Evolutionary conservation across 2,113 vertebrate species (phyloP), one percentile per base, ranked within the genome.

Genomic region (Paradisaea rubra): DNA sequence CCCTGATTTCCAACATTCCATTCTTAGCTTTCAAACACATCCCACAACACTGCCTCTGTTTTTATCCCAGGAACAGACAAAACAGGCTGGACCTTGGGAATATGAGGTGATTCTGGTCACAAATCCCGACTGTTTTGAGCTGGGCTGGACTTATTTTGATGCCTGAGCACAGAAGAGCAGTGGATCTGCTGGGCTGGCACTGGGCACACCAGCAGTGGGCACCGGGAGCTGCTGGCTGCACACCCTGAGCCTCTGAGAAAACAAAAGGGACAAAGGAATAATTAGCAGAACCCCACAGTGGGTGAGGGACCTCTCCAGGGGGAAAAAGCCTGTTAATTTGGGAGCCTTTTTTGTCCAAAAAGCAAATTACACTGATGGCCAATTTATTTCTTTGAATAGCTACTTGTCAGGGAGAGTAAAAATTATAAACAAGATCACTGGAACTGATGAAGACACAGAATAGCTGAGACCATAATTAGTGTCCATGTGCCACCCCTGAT

Each of bases 361-460:
- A 93, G 54, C 74, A 90, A 90, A 93, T 77, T 25, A 81, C 85
- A 42, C 13, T 80, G 86, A 78, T 47, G 81, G 85, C 23, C 23
- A 86, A 93, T 94, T 94, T 73, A 91, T 59, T 76, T 17, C 74
- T 89, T 80, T 89, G 87, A 88, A 61, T 35, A 95, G 64, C 78
- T 79, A 30, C 81, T 94, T 85, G 78, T 89, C 78, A 85, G 70
- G 28, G 35, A 47, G 73, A 61, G 81, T 53, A 77, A 94, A 96
- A 96, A 88, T 82, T 54, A 90, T 56, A 77, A 91, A 80, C 44
- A 87, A 86, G 90, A 88, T 88, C 66, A 33, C 37, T 77, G 54
- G 68, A 60, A 69, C 35, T 76, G 91, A 94, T 91, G 45, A 94
- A 86, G 85, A 65, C 24, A 63, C 78, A 80, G 78, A 93, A 86